Conservation (phyloP, 2,888 invertebrate genomes). For the Megaustenia siamemsis region DNA sequence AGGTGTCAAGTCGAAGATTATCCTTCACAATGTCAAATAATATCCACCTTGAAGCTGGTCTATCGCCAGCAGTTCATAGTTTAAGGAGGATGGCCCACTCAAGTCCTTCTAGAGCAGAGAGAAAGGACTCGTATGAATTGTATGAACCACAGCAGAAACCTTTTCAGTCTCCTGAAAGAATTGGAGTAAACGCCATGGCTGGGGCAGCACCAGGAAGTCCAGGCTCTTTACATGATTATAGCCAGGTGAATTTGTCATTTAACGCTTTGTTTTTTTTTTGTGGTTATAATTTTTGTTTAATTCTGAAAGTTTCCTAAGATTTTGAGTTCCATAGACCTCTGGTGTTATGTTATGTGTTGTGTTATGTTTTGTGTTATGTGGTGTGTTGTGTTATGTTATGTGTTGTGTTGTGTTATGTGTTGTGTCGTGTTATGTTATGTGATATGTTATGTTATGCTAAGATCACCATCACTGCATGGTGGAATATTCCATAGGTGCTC, state of each 20-base stretch:
- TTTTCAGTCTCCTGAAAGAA: neutral
- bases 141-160: conserved; percentile 15
- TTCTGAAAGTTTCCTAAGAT: too few species aligned
- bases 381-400: too few species aligned
- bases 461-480: too few species aligned
- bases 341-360: too few species aligned
- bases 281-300: too few species aligned
- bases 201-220: conserved; percentile 36
- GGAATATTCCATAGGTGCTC: too few species aligned
- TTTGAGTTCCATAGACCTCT: too few species aligned
- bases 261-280: too few species aligned
- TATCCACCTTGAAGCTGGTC: conserved; percentile 22
- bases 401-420: too few species aligned
- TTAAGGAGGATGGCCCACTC: conserved; percentile 21
- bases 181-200: neutral
- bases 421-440: too few species aligned
- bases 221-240: conserved; percentile 24
- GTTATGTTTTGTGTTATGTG: too few species aligned
- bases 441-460: too few species aligned
- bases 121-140: conserved; percentile 33
- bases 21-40: conserved; percentile 21
- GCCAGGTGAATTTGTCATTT: conserved; percentile 15
- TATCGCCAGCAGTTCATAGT: conserved; percentile 1
- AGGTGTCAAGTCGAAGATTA: conserved; percentile 6
- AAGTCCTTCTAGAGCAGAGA: neutral